A percentile compares a stretch with the other conserved stretches of the same genome.
phyloP scores from a whole-genome alignment of 2,113 vertebrate species.

The Candoia aspera region DNA sequence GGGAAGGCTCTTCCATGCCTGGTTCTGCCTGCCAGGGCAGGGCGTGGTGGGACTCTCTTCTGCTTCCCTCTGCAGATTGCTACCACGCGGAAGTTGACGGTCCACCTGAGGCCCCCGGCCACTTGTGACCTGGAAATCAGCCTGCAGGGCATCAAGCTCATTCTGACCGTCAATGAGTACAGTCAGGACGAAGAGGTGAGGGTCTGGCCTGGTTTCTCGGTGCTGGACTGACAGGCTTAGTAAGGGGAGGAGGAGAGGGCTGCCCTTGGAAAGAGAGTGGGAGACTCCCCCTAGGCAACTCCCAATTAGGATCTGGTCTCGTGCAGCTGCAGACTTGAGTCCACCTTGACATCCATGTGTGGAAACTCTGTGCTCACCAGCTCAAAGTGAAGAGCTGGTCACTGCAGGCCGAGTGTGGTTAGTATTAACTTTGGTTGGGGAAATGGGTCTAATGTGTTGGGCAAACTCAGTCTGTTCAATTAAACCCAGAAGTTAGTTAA shows the following conservation, averaged over 20 bases:
- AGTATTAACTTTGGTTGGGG: neutral
- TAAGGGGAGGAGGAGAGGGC: too few species aligned
- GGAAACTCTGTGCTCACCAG: neutral
- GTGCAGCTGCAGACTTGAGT: neutral
- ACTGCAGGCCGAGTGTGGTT: neutral
- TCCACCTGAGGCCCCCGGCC: slow-evolving; percentile 91
- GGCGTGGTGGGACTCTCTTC: neutral
- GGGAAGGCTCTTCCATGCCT: neutral
- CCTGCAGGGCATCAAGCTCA: slow-evolving; percentile 91
- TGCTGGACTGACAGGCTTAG: too few species aligned
- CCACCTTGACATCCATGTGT: neutral
- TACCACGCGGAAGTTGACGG: slow-evolving; percentile 88
- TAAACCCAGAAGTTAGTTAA: neutral
- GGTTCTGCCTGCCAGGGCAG: neutral
- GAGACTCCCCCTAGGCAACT: too few species aligned
- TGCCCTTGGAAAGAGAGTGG: neutral
- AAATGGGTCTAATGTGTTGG: neutral
- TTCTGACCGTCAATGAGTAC: slow-evolving; percentile 85
- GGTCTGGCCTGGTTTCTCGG: neutral
- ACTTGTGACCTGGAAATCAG: slow-evolving; percentile 93
- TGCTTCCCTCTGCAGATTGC: slow-evolving; percentile 80
- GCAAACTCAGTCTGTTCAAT: neutral
- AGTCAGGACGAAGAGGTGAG: slow-evolving; percentile 78
- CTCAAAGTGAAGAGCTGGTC: neutral
- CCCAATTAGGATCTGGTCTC: neutral